Conservation (phyloP, 1,140 invertebrate species). For the Zaprionus davidi region DNA sequence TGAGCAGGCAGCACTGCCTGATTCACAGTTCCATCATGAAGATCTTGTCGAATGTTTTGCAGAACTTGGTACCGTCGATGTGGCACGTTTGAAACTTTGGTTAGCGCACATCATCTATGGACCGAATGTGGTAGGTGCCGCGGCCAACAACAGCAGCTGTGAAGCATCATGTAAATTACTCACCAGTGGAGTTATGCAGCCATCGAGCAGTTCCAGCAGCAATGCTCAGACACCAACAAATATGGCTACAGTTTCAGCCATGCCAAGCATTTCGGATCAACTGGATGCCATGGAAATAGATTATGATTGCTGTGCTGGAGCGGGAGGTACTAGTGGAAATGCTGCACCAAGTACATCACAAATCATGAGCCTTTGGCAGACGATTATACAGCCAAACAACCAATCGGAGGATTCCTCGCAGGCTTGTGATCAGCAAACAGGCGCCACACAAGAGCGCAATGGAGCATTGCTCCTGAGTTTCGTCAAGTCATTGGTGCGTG, state of each 20-base stretch:
- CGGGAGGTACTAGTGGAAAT: slow-evolving; percentile 62
- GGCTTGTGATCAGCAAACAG: slow-evolving; percentile 57
- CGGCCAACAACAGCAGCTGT: slow-evolving; percentile 48
- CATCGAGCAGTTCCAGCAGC: slow-evolving; percentile 84
- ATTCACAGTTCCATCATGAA: slow-evolving; percentile 87
- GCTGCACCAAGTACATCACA: slow-evolving; percentile 78
- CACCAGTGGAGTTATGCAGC: slow-evolving; percentile 61
- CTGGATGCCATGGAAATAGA: slow-evolving; percentile 84
- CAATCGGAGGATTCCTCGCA: slow-evolving; percentile 69
- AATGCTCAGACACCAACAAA: slow-evolving; percentile 84
- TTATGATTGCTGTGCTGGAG: slow-evolving; percentile 61
- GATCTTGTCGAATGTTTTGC: slow-evolving; percentile 89
- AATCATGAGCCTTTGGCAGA: slow-evolving; percentile 74
- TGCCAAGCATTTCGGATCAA: slow-evolving; percentile 83
- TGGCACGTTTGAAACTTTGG: slow-evolving; percentile 88
- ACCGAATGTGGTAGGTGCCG: slow-evolving; percentile 66
- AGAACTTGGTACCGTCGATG: slow-evolving; percentile 88
- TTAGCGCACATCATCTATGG: slow-evolving; percentile 89
- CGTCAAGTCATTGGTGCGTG: slow-evolving; percentile 90
- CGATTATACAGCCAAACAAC: slow-evolving; percentile 56
- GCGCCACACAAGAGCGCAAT: slow-evolving; percentile 85
- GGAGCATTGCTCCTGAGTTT: slow-evolving; percentile 89
- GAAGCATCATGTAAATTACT: slow-evolving; percentile 66
- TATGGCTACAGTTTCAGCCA: slow-evolving; percentile 83
- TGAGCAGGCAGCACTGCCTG: slow-evolving; percentile 86